These are phyloP conservation scores for Dryas iulia DNA, from an alignment of 1,140 invertebrate species.

Conservation along the genomic window DNA sequence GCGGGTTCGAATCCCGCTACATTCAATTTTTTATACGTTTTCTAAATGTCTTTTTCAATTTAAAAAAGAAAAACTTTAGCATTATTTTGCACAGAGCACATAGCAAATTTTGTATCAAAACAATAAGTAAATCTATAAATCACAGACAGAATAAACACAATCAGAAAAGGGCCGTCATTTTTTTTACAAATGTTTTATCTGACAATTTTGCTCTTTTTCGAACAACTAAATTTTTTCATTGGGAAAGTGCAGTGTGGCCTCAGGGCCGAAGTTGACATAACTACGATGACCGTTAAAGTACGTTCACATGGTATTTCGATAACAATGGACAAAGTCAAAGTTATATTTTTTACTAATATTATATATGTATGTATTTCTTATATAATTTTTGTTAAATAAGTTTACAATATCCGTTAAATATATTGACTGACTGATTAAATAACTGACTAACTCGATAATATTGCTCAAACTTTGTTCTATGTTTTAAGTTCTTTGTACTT, in stretches of 20 bases:
- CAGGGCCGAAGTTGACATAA: conserved; percentile 28
- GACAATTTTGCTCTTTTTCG: conserved; percentile 21
- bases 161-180: neutral
- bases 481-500: too few species aligned
- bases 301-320: conserved; percentile 7
- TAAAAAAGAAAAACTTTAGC: too few species aligned
- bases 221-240: conserved; percentile 33
- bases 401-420: too few species aligned
- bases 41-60: too few species aligned
- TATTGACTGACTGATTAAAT: too few species aligned
- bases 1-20: too few species aligned
- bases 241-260: conserved; percentile 31
- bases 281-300: conserved; percentile 14
- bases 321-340: neutral
- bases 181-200: conserved; percentile 30
- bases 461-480: too few species aligned
- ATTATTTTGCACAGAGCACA: too few species aligned
- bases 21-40: too few species aligned
- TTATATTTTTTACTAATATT: neutral
- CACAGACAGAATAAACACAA: conserved; percentile 8
- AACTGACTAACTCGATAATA: too few species aligned
- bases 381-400: too few species aligned
- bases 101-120: neutral
- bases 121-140: neutral
- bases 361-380: neutral